phyloP scores from a whole-genome alignment of 1,140 invertebrate genomes.

The Drosophila ercepeae region DNA sequence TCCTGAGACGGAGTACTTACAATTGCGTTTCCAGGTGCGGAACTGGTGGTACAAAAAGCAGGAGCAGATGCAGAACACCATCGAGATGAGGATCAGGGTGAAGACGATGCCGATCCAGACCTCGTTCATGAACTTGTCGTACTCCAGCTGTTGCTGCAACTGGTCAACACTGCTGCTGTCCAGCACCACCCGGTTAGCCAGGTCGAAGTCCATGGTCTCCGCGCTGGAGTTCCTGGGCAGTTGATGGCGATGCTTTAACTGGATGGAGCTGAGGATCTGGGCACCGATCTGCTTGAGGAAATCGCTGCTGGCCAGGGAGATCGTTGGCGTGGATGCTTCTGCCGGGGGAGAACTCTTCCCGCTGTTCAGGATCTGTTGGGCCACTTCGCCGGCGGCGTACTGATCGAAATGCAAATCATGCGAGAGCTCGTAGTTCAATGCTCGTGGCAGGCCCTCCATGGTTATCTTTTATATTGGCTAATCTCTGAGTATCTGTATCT shows the following conservation, averaged over 20 bases:
- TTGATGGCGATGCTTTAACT: constrained; percentile 60
- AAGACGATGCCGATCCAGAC: constrained; percentile 83
- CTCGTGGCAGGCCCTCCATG: constrained; percentile 69
- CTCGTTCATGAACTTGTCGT: constrained; percentile 83
- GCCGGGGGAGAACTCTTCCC: constrained; percentile 35
- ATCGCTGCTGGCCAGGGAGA: constrained; percentile 60
- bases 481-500: constrained; percentile 35
- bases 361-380: constrained; percentile 70
- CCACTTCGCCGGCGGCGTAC: constrained; percentile 51
- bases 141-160: constrained; percentile 77
- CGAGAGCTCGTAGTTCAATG: constrained; percentile 78
- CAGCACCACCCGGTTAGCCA: constrained; percentile 66
- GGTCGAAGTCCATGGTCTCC: constrained; percentile 62
- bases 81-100: constrained; percentile 77
- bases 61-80: constrained; percentile 83
- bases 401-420: constrained; percentile 75
- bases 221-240: constrained; percentile 45
- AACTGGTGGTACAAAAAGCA: constrained; percentile 83
- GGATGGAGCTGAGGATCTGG: constrained; percentile 71
- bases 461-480: constrained; percentile 39
- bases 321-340: constrained; percentile 67
- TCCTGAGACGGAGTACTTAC: constrained; percentile 62
- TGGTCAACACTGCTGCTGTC: constrained; percentile 74
- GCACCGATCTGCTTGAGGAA: constrained; percentile 75
- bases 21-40: constrained; percentile 81